Base-by-base conservation (phyloP, 2,113 vertebrate genomes). In the Pelodiscus sinensis region DNA sequence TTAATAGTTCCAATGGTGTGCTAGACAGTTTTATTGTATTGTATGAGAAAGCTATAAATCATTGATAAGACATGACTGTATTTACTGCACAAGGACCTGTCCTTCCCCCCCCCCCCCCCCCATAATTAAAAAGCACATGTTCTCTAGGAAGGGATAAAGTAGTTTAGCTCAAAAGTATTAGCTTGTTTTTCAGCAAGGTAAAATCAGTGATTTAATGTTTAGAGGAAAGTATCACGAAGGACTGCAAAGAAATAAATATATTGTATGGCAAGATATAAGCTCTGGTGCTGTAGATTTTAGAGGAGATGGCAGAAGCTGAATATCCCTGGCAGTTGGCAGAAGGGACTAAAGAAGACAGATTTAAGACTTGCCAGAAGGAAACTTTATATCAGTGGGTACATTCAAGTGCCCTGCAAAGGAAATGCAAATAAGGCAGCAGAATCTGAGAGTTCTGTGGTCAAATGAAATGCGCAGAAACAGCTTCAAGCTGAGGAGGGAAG, bases 361-460 rank as follows among this genome's bases (percentile, higher is more conserved):
- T 85, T 90, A 90, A 93, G 92, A 35, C 77, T 97, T 90, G 38
- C 82, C 93, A 96, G 90, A 90, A 96, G 88, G 93, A 96, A 96
- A 86, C 78, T 27, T 68, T 95, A 0, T 75, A 93, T 80, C 92
- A 89, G n/a, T 84, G 83, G 84, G 25, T 24, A 83, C 94, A 88
- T 84, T 86, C 57, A 31, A 96, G 90, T 71, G 81, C 84, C 91
- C 90, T 90, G 93, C 71, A 81, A 56, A 85, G 93, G 52, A 92
- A 50, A 87, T 75, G 92, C 87, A 84, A 97, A 92, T 86, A 65
- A 92, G 88, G 81, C 87, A 85, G 1, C 6, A 56, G 83, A 88
- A 3, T 51, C 58, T 14, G 5, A 29, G 35, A 81, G 50, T 80
- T 82, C 82, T 55, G 44, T 79, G 88, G 89, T 71, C 79, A 58